Base-by-base conservation (phyloP, 35 echinoderm and acorn worm genomes). In the Antedon bifida region DNA sequence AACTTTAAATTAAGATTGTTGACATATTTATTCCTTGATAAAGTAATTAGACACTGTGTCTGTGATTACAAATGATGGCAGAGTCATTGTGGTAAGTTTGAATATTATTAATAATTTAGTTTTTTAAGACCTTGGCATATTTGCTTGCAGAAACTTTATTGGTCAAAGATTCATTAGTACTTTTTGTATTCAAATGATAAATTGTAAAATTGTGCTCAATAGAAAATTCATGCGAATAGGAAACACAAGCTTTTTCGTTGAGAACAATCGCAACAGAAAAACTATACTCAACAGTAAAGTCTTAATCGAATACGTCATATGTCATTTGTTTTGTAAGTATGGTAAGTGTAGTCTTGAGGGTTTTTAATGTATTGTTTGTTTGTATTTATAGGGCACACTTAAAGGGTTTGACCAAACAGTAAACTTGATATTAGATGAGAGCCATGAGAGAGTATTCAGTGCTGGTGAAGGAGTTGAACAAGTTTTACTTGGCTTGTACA, bases 361-460 rank as follows among this genome's bases (percentile, higher is more conserved):
- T n/a, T n/a, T n/a, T n/a, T 23, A 76, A 4, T 33, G 4, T 76
- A 56, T 0, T 9, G 13, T 77, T 77, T 30, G 29, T 39, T 10
- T 75, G 33, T 83, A 8, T 85, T 31, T 81, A 2, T 83, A 91
- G 93, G 94, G 94, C 45, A 97, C 90, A 7, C 73, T 97, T 77
- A 97, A 97, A 76, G 94, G 94, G 17, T 97, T 97, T 92, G 94
- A 97, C 33, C 94, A 97, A 73, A 97, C 94, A 7, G 92, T 97
- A 16, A 97, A 97, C 74, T 77, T 97, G 23, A 97, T 92, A 35
- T 51, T 97, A 35, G 94, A 92, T 79, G 94, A 97, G 79, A 97
- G 94, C 36, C 94, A 97, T 86, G 94, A 97, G 77, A 87, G 94
- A 84, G 94, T 97, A 33, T 97, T 92, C 78, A 97, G 85, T 76